A percentile compares a stretch with the other conserved stretches of the same genome.
Conservation (phyloP, 2,113 vertebrate genomes). For the Oncorhynchus keta region DNA sequence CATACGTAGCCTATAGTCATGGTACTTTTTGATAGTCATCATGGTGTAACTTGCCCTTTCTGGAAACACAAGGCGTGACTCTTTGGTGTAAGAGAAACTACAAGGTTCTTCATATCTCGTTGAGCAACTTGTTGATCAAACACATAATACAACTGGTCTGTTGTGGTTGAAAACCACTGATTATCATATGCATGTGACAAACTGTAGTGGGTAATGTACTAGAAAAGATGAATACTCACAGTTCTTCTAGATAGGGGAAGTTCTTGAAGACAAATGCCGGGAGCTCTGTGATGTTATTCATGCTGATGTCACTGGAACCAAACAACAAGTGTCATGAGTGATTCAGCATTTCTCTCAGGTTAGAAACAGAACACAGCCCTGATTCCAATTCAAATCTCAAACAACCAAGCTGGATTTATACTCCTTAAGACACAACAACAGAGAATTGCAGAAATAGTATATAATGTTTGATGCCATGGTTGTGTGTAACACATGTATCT, state of each 20-base stretch:
- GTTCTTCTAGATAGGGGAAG: conserved; percentile 91
- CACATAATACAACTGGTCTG: background rate
- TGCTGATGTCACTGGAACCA: conserved; percentile 58
- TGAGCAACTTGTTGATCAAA: background rate
- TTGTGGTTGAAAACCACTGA: no score
- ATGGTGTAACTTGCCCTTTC: conserved; percentile 11
- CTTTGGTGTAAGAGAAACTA: background rate
- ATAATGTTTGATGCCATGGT: background rate
- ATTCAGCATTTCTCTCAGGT: background rate
- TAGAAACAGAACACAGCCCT: background rate
- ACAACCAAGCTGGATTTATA: background rate
- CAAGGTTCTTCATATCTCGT: background rate
- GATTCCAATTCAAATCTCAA: background rate
- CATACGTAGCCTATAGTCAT: conserved; percentile 3
- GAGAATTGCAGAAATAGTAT: background rate
- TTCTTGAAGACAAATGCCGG: conserved; percentile 92
- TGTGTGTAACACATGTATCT: background rate
- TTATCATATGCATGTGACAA: background rate
- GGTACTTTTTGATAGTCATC: conserved; percentile 27
- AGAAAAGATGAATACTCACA: conserved; percentile 82
- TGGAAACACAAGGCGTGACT: background rate
- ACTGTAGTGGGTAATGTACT: background rate
- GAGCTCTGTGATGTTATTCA: conserved; percentile 98
- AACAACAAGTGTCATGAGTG: background rate
- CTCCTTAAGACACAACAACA: background rate